These are phyloP conservation scores for Pipistrellus pipistrellus DNA, from an alignment of 2,797 vertebrate species.

Conservation along the genomic window DNA sequence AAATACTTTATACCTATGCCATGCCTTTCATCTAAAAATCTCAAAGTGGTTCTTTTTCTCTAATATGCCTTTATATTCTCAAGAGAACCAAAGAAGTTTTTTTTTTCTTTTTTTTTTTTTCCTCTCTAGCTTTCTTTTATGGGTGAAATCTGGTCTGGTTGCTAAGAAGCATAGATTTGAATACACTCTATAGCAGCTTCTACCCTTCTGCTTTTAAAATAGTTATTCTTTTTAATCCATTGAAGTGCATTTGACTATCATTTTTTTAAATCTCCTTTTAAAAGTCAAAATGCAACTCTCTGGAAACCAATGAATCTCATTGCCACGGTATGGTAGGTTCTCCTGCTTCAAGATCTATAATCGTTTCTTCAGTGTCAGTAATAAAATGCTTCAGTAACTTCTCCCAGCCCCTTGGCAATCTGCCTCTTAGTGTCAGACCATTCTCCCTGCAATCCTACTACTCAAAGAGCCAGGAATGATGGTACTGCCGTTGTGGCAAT, in stretches of 20 bases:
- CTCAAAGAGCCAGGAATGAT: constrained; percentile 66
- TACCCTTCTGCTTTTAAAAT: constrained; percentile 79
- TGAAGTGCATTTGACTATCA: constrained; percentile 82
- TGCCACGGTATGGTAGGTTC: constrained; percentile 77
- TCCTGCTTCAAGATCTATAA: constrained; percentile 77
- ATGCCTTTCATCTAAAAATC: constrained; percentile 76
- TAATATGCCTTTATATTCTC: constrained; percentile 78
- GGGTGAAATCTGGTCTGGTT: constrained; percentile 76
- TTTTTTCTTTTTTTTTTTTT: constrained; percentile 46
- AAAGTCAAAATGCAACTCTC: constrained; percentile 81
- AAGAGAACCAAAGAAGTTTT: constrained; percentile 68
- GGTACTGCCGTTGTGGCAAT: constrained; percentile 36
- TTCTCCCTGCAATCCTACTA: constrained; percentile 65
- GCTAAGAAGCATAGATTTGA: constrained; percentile 81
- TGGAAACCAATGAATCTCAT: constrained; percentile 84
- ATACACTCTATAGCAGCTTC: constrained; percentile 73
- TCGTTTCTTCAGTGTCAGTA: constrained; percentile 81
- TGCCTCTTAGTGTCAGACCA: constrained; percentile 68
- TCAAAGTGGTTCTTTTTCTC: constrained; percentile 79
- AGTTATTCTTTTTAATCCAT: constrained; percentile 80
- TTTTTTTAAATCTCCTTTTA: constrained; percentile 78
- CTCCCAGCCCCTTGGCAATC: constrained; percentile 75
- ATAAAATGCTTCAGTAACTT: constrained; percentile 81
- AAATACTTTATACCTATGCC: constrained; percentile 69
- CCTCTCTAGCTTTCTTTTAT: constrained; percentile 71